Evolutionary conservation across 2,888 invertebrate species (phyloP).

Genomic region (Caenorhabditis imperialis): DNA sequence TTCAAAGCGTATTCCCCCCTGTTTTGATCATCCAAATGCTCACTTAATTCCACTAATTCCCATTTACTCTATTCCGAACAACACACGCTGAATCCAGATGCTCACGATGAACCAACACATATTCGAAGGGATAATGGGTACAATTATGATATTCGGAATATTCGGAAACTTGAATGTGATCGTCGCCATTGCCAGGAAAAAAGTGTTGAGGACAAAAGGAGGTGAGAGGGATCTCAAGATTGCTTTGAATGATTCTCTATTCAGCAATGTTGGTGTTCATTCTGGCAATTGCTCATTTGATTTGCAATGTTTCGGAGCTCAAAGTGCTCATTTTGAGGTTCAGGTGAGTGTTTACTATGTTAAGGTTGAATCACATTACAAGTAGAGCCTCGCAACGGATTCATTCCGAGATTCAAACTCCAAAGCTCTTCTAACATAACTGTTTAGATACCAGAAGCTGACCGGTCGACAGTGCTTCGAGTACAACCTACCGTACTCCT

Average conservation of each 20-base stretch:
- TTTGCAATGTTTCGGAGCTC: conserved; percentile 35
- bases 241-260: neutral
- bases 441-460: conserved; percentile 31
- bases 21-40: too few relatives aligned
- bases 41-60: neutral
- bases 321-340: conserved; percentile 18
- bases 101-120: conserved; percentile 17
- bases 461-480: conserved; percentile 32
- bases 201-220: conserved; percentile 37
- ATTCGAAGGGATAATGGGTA: conserved; percentile 17
- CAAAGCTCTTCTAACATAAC: neutral
- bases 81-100: too few relatives aligned
- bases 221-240: conserved; percentile 5
- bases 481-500: conserved; percentile 29
- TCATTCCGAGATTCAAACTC: too few relatives aligned
- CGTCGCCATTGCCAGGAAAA: conserved; percentile 32
- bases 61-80: too few relatives aligned
- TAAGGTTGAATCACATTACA: too few relatives aligned
- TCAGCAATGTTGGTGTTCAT: conserved; percentile 38
- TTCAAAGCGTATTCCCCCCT: too few relatives aligned
- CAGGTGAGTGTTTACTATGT: conserved; percentile 4
- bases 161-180: conserved; percentile 44
- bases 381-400: too few relatives aligned
- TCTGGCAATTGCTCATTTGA: conserved; percentile 29
- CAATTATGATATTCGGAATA: conserved; percentile 30